Evolutionary conservation across 2,113 vertebrate genomes (phyloP), one percentile per base, ranked within the genome.

Genomic region (Jaculus jaculus): DNA sequence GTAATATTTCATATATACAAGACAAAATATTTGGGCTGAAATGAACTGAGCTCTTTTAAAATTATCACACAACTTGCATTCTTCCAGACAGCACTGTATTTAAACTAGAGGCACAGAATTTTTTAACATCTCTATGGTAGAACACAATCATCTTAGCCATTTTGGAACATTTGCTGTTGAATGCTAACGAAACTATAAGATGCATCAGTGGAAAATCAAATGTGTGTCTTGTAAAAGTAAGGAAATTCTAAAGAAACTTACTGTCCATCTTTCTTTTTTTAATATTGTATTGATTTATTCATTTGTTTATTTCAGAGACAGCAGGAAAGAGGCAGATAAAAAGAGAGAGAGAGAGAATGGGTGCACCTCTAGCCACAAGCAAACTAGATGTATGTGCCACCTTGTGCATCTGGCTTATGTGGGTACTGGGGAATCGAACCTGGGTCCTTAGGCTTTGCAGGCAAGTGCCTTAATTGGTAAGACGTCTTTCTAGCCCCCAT

Each of bases 111-210:
- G 28, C 68, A 21, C 47, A 71, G 17, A 42, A 28, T 42, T 42
- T 83, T 77, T 77, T 32, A 87, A 37, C 6, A 71, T 80, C 28
- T 92, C 71, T 93, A 20, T 74, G 69, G 47, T 95, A 32, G 24
- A 16, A 74, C 47, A 26, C 61, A 82, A 34, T 82, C 42, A 65
- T 91, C 61, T 12, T 92, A 79, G 37, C 30, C 47, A 58, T 78
- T 82, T 77, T 39, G 23, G 20, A 63, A 32, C 42, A 13, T 71
- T 42, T 86, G 85, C 69, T 88, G 26, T 80, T 79, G 42, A 74
- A 79, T 95, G 15, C 83, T 69, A 58, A 77, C 16, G 51, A 91
- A 54, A 77, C 30, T 78, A 26, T 71, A 93, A 65, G 28, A 21
- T 51, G 80, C 72, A 24, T 83, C 78, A 80, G n/a, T 58, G 58